These are phyloP conservation scores for Trachurus trachurus DNA, from an alignment of 2,797 vertebrate species.

Conservation along the genomic window DNA sequence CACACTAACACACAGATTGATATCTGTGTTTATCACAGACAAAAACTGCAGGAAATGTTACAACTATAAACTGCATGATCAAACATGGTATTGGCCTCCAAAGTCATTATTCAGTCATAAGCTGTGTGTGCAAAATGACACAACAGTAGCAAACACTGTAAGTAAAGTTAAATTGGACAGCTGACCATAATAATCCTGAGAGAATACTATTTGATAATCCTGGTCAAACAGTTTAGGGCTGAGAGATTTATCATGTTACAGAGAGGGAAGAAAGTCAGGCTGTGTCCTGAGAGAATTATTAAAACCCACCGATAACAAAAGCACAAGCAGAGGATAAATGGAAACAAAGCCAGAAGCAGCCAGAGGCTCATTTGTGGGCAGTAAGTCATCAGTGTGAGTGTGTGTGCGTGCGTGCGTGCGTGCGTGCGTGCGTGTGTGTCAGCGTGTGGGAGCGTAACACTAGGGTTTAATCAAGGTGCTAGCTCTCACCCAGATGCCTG, in stretches of 20 bases:
- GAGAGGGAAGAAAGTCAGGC: neutral
- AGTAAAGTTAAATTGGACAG: neutral
- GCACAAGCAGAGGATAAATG: slow-evolving; percentile 10
- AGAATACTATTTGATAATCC: slow-evolving; percentile 1
- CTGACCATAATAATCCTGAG: neutral
- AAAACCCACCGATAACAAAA: slow-evolving; percentile 15
- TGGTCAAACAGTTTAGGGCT: slow-evolving; percentile 1
- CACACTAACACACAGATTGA: no score
- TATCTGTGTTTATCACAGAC: no score
- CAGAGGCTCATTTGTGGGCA: slow-evolving; percentile 3
- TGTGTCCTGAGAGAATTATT: slow-evolving; percentile 14
- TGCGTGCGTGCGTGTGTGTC: neutral
- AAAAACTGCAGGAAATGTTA: neutral
- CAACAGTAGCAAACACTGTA: neutral
- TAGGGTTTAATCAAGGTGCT: slow-evolving; percentile 1
- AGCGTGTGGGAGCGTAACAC: slow-evolving; percentile 3
- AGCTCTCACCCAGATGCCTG: neutral
- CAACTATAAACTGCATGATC: neutral
- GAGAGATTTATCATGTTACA: neutral
- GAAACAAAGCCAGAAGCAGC: slow-evolving; percentile 1
- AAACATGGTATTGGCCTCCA: neutral
- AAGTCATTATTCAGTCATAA: no score
- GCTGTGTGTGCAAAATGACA: neutral
- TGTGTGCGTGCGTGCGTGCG: no score
- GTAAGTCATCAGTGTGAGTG: slow-evolving; percentile 3